Percentiles rank a stretch among this genome's conserved stretches.
Evolutionary conservation across 2,797 vertebrate genomes (phyloP).

Genomic region (Gorsachius magnificus): DNA sequence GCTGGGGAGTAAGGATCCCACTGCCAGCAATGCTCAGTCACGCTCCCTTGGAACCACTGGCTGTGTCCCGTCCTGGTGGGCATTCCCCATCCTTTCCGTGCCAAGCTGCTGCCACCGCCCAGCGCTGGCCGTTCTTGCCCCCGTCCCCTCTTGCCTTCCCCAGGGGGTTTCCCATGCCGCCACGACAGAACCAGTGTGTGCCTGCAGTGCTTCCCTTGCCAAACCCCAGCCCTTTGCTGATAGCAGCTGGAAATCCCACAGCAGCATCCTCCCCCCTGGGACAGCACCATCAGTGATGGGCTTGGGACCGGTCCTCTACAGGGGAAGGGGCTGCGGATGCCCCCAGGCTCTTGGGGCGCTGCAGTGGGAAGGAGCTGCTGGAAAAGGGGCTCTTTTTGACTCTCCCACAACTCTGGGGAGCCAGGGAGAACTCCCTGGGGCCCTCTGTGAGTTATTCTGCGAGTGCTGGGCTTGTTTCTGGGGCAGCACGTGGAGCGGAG

Average conservation of each 20-base stretch:
- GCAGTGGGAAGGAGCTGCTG: not conserved
- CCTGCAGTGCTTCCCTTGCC: not conserved
- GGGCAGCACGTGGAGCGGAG: not conserved
- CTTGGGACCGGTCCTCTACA: not conserved
- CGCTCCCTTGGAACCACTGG: not conserved
- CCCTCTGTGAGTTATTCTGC: not conserved
- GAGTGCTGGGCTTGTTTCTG: not conserved
- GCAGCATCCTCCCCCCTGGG: not conserved
- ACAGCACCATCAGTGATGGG: not conserved
- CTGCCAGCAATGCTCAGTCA: not conserved
- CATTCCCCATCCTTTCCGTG: not conserved
- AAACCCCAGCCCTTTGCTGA: not conserved
- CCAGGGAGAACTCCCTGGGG: not conserved
- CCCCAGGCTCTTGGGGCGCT: no score
- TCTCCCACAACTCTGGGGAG: not conserved
- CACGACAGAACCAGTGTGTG: rapidly evolving
- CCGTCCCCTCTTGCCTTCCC: not conserved
- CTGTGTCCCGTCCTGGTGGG: rapidly evolving
- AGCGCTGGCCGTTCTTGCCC: no score
- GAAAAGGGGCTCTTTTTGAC: not conserved
- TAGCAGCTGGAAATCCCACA: not conserved
- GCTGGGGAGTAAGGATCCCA: rapidly evolving
- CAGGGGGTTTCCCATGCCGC: rapidly evolving
- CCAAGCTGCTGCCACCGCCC: not conserved
- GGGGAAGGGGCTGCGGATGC: not conserved